phyloP scores from a whole-genome alignment of 2,113 vertebrate species.

The Rallus limicola region DNA sequence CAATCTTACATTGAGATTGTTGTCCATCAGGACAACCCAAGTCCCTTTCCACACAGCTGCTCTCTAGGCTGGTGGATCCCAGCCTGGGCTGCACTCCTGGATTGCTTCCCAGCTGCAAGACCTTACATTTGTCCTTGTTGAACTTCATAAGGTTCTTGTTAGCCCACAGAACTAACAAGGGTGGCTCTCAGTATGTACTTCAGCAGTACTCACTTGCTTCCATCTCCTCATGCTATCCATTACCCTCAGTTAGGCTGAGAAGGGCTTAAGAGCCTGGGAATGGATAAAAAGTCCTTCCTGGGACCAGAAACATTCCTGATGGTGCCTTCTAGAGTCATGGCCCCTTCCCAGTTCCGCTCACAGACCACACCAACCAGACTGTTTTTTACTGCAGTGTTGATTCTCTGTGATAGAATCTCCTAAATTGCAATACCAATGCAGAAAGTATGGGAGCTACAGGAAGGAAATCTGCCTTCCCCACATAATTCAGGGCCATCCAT shows the following conservation, averaged over 20 bases:
- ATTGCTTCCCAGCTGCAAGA: too few relatives aligned
- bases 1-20: too few relatives aligned
- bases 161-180: too few relatives aligned
- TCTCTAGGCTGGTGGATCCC: too few relatives aligned
- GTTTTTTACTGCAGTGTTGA: background rate
- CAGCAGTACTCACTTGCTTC: background rate
- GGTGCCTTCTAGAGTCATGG: background rate
- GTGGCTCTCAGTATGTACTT: background rate
- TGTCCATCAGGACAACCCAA: too few relatives aligned
- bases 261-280: background rate
- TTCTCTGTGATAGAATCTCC: background rate
- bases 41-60: too few relatives aligned
- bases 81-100: too few relatives aligned
- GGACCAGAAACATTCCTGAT: background rate
- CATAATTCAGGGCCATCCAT: background rate
- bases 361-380: background rate
- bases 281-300: background rate
- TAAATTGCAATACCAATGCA: background rate
- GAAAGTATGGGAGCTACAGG: background rate
- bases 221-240: background rate
- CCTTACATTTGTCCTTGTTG: too few relatives aligned
- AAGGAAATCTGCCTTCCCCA: background rate
- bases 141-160: too few relatives aligned
- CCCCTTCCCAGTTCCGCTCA: background rate
- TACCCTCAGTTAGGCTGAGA: background rate